Evolutionary conservation across 2,797 vertebrate genomes (phyloP).

Genomic region (Pempheris klunzingeri): DNA sequence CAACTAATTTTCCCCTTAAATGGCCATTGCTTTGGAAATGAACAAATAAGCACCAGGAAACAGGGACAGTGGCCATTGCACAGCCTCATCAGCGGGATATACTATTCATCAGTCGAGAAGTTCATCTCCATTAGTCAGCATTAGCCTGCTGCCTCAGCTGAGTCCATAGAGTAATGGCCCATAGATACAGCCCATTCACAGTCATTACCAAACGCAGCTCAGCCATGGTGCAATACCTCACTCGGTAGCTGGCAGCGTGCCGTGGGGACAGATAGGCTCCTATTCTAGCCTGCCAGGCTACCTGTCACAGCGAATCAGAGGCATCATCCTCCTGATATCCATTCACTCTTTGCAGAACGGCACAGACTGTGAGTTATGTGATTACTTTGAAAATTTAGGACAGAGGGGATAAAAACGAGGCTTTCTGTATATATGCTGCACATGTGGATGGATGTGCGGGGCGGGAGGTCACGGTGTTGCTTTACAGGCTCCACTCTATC

Average conservation of each 20-base stretch:
- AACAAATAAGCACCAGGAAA: slow-evolving; percentile 57
- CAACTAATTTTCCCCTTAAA: slow-evolving; percentile 57
- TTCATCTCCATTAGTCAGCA: slow-evolving; percentile 78
- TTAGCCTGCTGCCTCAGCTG: slow-evolving; percentile 70
- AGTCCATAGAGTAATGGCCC: slow-evolving; percentile 77
- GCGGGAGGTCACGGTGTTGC: slow-evolving; percentile 36
- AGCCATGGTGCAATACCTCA: slow-evolving; percentile 62
- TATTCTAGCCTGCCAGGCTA: slow-evolving; percentile 38
- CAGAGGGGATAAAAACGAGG: slow-evolving; percentile 18
- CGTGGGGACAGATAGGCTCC: slow-evolving; percentile 48
- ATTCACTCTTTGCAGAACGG: slow-evolving; percentile 40
- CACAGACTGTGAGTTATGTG: slow-evolving; percentile 23
- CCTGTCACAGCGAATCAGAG: slow-evolving; percentile 44
- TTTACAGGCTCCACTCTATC: slow-evolving; percentile 58
- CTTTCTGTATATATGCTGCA: not conserved
- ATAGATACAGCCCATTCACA: slow-evolving; percentile 69
- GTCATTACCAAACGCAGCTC: slow-evolving; percentile 74
- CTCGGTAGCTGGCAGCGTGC: slow-evolving; percentile 55
- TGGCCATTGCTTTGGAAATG: slow-evolving; percentile 45
- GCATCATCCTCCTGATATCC: slow-evolving; percentile 40
- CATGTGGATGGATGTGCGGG: slow-evolving; percentile 24
- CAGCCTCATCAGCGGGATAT: slow-evolving; percentile 54
- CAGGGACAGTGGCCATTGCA: slow-evolving; percentile 8
- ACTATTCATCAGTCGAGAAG: slow-evolving; percentile 70
- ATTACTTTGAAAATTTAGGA: slow-evolving; percentile 16